Base-by-base conservation (phyloP, 2,888 invertebrate species). In the Lobophora halterata region DNA sequence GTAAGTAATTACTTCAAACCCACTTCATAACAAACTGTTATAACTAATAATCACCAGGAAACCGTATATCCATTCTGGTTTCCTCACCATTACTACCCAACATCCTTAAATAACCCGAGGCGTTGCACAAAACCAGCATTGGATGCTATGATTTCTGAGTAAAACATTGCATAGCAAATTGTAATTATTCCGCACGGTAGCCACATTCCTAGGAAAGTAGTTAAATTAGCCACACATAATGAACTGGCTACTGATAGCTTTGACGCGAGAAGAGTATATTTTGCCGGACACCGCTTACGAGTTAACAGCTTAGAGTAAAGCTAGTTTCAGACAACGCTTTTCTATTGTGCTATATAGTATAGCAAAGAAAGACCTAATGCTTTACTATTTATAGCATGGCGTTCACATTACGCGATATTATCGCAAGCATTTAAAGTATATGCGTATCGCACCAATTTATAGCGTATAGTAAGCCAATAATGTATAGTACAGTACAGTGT, bases 161-260 rank as follows among this genome's bases (percentile, higher is more conserved):
- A 38, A 38, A 27, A 34, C 35, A 29, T 37, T 37, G 25, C 41
- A 31, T 19, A 40, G 18, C 30, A 34, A 30, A 46, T 33, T 24
- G 38, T 19, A 37, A 37, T 43, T 25, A 35, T 31, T 35, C 24
- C 25, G 25, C 42, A 37, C 48, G 38, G 48, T 38, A 43, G 26
- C 25, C 46, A 21, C 49, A 58, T 62, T 60, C 58, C 49, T 43
- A 52, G 59, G 49, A 58, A 61, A 55, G 57, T 42, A 27, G 26
- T 47, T 38, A 41, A 40, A 50, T 52, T 55, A 50, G 24, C 46
- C 31, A 33, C 24, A 55, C 49, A 36, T 39, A 49, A 32, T 52
- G 7, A 35, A 26, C 18, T 36, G 10, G 30, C 19, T 39, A 36
- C 29, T 28, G 32, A 35, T 41, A 41, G 18, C 26, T 18, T 28